Evolutionary conservation across 2,888 invertebrate genomes (phyloP), one percentile per base, ranked within the genome.

Genomic region (Hydroisotoma schaefferi): DNA sequence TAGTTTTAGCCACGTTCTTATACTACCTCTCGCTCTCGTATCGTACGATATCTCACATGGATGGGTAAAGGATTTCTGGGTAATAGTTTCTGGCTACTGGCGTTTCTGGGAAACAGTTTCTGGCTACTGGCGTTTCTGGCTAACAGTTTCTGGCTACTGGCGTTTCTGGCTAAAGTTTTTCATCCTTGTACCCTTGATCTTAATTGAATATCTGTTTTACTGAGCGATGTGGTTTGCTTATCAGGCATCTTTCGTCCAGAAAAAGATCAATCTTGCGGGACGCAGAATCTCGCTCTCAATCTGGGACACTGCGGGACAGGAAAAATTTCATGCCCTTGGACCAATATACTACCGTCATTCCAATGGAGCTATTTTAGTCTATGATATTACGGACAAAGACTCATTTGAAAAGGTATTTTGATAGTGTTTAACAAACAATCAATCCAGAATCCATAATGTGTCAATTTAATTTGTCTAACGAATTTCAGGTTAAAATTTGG

Each of bases 331-430:
- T 80, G 97, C 98, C 0, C 78, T 98, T 53, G 98, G 98, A 2
- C 98, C 98, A 10, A 95, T 98, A 73, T 99, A 99, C 78, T 99
- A 99, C 77, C 81, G 98, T 67, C 93, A 92, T 76, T 95, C 97
- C 26, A 92, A 98, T 80, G 98, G 98, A 70, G 99, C 98, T 55
- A 86, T 99, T 73, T 82, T 99, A 69, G 95, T 99, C 2, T 98
- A 97, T 78, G 98, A 99, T 77, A 94, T 99, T 65, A 97, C 98
- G 18, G 95, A 98, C 80, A 87, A 91, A 78, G 90, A 94, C 76
- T 94, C 95, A 0, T 97, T 98, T 79, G 87, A 87, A 75, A 95
- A 94, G 83, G 95, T 88, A 78, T 73, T 46, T 56, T 20, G 33
- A 33, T 33, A 8, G 33, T 33, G 8, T 33, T 33, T n/a, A n/a